Percentiles rank a stretch among this genome's conserved stretches.
phyloP scores from a whole-genome alignment of 2,888 invertebrate species.

The Drosophila ustulata region DNA sequence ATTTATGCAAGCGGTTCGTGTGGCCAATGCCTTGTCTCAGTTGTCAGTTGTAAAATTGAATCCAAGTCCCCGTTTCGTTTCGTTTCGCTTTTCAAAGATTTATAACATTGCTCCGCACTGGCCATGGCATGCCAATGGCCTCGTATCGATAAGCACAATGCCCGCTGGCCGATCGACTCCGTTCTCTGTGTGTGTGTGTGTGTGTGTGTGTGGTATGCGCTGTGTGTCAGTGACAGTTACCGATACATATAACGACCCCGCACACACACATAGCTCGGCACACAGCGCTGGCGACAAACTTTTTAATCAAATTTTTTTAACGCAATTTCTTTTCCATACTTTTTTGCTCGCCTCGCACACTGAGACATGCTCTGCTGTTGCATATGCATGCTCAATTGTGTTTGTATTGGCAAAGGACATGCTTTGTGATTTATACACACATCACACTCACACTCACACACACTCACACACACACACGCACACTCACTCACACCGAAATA shows the following conservation, averaged over 20 bases:
- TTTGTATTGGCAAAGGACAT: slow-evolving; percentile 81
- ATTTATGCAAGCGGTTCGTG: slow-evolving; percentile 11
- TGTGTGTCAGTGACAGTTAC: slow-evolving; percentile 66
- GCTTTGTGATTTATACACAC: slow-evolving; percentile 79
- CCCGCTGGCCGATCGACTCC: slow-evolving; percentile 27
- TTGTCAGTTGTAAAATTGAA: slow-evolving; percentile 73
- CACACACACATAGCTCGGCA: slow-evolving; percentile 12
- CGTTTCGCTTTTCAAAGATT: slow-evolving; percentile 72
- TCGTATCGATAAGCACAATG: slow-evolving; percentile 77
- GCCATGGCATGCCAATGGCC: slow-evolving; percentile 53
- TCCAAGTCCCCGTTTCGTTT: slow-evolving; percentile 55
- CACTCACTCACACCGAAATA: slow-evolving; percentile 55
- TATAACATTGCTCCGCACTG: slow-evolving; percentile 54
- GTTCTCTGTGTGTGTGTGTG: neutral
- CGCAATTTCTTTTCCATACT: slow-evolving; percentile 72
- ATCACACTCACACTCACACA: slow-evolving; percentile 62
- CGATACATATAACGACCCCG: slow-evolving; percentile 45
- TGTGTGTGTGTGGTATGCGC: slow-evolving; percentile 10
- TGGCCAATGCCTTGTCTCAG: slow-evolving; percentile 51
- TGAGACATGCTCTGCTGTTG: slow-evolving; percentile 53
- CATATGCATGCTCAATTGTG: slow-evolving; percentile 73
- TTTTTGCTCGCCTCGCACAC: slow-evolving; percentile 49
- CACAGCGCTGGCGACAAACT: slow-evolving; percentile 69
- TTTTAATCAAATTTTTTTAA: slow-evolving; percentile 80
- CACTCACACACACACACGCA: slow-evolving; percentile 48